Conservation (phyloP, 2,113 vertebrate species). For the Centropus unirufus region DNA sequence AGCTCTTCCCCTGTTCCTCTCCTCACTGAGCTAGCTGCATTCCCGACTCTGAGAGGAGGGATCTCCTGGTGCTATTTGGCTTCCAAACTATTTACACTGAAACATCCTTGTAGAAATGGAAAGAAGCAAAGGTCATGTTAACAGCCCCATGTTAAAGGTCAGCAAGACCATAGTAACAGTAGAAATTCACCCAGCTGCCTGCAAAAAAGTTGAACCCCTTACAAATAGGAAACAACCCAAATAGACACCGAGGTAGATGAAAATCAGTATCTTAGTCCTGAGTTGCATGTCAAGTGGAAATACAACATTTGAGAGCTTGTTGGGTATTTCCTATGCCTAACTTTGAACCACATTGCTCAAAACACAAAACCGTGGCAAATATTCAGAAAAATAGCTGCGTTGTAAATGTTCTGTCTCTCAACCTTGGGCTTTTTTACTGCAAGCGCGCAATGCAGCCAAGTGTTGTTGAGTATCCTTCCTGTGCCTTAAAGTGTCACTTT, state of each 20-base stretch:
- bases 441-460: conserved; percentile 1
- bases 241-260: conserved; percentile 32
- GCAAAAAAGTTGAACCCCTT: conserved; percentile 14
- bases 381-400: neutral
- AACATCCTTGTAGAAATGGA: conserved; percentile 51
- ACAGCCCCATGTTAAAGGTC: conserved; percentile 49
- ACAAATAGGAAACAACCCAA: conserved; percentile 19
- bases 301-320: neutral
- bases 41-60: neutral
- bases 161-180: conserved; percentile 41
- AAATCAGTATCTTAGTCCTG: neutral
- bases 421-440: neutral
- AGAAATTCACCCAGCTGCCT: conserved; percentile 39
- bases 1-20: neutral
- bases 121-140: conserved; percentile 58
- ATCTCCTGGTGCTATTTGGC: conserved; percentile 30
- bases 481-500: conserved; percentile 70
- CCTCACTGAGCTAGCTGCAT: neutral
- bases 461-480: conserved; percentile 67
- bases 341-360: neutral
- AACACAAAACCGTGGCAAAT: neutral
- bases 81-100: conserved; percentile 49
- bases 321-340: neutral
- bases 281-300: neutral
- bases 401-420: neutral